phyloP scores from a whole-genome alignment of 2,113 vertebrate genomes.

The Neolamprologus caudopunctatus region DNA sequence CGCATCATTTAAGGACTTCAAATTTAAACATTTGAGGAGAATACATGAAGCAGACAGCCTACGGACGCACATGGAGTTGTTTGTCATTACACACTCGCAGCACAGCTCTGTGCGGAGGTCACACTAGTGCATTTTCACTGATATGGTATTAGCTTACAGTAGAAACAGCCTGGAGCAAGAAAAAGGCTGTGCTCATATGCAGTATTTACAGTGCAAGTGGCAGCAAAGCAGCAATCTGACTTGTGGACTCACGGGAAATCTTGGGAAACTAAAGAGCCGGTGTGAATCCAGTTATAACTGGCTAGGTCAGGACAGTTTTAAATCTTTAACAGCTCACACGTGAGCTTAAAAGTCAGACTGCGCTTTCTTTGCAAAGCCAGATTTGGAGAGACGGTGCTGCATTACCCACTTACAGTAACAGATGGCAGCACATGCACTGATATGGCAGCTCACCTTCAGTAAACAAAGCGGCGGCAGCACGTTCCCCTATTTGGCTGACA shows the following conservation, averaged over 20 bases:
- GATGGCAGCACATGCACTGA: constrained; percentile 70
- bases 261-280: background rate
- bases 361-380: background rate
- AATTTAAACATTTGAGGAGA: background rate
- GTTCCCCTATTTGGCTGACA: background rate
- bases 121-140: constrained; percentile 32
- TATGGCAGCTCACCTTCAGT: constrained; percentile 64
- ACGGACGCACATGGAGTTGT: background rate
- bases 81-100: background rate
- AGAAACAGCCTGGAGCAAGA: background rate
- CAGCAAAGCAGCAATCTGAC: background rate
- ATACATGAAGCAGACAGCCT: background rate
- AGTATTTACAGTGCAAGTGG: background rate
- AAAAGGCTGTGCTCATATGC: background rate
- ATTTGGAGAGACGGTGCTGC: background rate
- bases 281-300: background rate
- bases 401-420: constrained; percentile 60
- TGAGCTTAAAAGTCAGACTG: background rate
- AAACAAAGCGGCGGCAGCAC: constrained; percentile 18
- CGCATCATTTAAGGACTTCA: background rate
- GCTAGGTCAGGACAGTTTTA: background rate
- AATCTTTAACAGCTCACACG: background rate
- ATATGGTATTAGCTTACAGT: constrained; percentile 8
- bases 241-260: background rate
- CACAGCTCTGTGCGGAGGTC: background rate